Conservation (phyloP, 2,113 vertebrate genomes). For the Pandion haliaetus region DNA sequence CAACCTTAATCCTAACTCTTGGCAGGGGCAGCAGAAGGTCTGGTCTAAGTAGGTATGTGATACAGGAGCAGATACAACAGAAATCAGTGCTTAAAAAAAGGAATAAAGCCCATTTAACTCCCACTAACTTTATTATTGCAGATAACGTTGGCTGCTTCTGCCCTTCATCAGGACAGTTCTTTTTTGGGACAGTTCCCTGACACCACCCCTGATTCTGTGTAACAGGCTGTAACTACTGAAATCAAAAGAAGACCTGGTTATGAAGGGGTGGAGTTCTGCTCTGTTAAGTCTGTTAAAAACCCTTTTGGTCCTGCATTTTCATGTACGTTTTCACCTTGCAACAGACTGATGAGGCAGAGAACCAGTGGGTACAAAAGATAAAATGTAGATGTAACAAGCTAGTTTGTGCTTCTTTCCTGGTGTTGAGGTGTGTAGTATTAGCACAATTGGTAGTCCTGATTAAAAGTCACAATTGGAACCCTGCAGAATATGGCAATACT, state of each 20-base stretch:
- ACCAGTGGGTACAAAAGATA: neutral
- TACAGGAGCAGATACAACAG: neutral
- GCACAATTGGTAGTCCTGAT: neutral
- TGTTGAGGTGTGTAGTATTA: neutral
- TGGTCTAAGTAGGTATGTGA: neutral
- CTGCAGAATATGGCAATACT: neutral
- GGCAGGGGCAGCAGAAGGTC: neutral
- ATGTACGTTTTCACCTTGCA: neutral
- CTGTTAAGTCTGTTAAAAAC: neutral
- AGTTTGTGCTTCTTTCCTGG: neutral
- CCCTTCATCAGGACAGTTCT: neutral
- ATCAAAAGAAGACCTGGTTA: neutral
- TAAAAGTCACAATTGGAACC: neutral
- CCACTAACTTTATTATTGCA: neutral
- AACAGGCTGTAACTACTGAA: neutral
- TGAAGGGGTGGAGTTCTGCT: neutral
- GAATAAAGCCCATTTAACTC: neutral
- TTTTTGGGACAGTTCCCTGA: neutral
- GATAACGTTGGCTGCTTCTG: neutral
- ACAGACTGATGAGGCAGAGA: neutral
- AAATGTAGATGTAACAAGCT: neutral
- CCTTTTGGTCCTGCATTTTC: neutral
- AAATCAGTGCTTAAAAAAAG: neutral
- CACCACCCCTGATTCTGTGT: neutral
- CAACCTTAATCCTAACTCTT: neutral